Conservation (phyloP, 2,888 invertebrate genomes). For the Cataglyphis albicans region DNA sequence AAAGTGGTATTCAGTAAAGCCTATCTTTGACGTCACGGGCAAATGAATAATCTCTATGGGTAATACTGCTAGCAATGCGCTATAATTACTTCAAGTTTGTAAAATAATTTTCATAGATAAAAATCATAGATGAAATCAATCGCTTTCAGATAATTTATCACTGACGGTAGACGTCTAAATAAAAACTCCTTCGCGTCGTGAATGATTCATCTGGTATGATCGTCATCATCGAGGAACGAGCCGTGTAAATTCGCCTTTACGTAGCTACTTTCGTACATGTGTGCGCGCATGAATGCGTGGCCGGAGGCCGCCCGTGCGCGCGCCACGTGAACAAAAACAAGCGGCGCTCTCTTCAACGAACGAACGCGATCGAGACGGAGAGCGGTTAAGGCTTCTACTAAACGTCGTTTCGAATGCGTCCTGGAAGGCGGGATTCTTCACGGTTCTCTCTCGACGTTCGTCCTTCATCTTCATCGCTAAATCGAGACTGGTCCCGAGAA, state of each 20-base stretch:
- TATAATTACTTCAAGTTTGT: background rate
- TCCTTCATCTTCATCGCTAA: conserved; percentile 32
- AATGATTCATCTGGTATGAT: conserved; percentile 33
- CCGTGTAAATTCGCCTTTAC: conserved; percentile 54
- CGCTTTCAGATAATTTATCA: background rate
- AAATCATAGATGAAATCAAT: background rate
- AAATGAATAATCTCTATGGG: background rate
- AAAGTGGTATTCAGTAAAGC: background rate
- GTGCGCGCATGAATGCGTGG: conserved; percentile 33
- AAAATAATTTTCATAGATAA: background rate
- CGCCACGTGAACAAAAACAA: conserved; percentile 73
- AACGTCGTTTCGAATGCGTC: conserved; percentile 72
- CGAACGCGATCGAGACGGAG: conserved; percentile 60
- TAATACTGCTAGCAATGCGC: background rate
- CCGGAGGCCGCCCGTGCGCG: conserved; percentile 60
- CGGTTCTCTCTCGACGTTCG: conserved; percentile 23
- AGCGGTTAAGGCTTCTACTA: conserved; percentile 65
- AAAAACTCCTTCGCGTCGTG: conserved; percentile 15
- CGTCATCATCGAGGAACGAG: conserved; percentile 5
- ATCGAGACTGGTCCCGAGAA: conserved; percentile 35
- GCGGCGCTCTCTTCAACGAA: conserved; percentile 62
- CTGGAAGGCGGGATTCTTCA: conserved; percentile 51
- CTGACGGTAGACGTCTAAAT: conserved; percentile 1
- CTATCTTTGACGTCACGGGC: background rate
- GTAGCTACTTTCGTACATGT: background rate